Conservation (phyloP, 2,113 vertebrate genomes). For the Ceyx melanurus region DNA sequence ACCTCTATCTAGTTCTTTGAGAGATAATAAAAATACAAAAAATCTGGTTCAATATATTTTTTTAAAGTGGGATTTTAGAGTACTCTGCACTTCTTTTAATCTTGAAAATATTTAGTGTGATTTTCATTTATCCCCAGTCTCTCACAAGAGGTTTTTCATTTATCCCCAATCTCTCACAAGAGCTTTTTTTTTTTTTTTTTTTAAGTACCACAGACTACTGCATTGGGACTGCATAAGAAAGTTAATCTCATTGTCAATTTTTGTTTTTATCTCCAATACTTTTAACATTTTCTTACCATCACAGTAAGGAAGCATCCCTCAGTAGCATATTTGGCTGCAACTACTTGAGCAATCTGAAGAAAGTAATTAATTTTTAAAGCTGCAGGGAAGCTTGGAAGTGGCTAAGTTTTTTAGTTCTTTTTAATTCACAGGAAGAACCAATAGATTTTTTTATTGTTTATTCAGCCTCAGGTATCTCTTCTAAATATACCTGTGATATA, state of each 20-base stretch:
- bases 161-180: neutral
- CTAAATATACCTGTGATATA: constrained; percentile 38
- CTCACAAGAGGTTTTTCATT: neutral
- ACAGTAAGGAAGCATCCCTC: neutral
- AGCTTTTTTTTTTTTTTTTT: neutral
- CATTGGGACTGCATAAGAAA: neutral
- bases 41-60: neutral
- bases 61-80: neutral
- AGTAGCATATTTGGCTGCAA: neutral
- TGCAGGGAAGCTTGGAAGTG: neutral
- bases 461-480: constrained; percentile 55
- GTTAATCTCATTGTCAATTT: too few relatives aligned
- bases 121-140: constrained; percentile 11
- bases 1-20: neutral
- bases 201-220: neutral
- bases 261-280: neutral
- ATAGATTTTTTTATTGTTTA: constrained; percentile 68
- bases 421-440: constrained; percentile 43
- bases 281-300: neutral
- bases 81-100: neutral
- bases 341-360: neutral
- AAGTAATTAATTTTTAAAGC: neutral
- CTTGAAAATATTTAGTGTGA: constrained; percentile 6
- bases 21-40: neutral
- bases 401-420: neutral